Conservation (phyloP, 2,888 invertebrate species). For the Hypsopygia costalis region DNA sequence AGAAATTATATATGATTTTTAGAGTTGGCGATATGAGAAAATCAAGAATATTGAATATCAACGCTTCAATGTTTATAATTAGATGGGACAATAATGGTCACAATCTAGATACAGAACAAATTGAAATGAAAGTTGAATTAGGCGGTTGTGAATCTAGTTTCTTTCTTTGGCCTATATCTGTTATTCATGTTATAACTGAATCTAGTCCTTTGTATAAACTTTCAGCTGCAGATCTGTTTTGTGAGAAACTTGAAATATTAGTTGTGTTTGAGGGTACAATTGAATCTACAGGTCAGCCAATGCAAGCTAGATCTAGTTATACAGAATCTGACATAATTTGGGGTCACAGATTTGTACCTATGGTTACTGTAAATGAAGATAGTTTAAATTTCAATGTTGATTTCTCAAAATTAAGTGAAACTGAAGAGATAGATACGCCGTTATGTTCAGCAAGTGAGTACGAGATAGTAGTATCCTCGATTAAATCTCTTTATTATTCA, state of each 20-base stretch:
- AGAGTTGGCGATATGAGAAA: constrained; percentile 97
- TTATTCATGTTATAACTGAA: constrained; percentile 93
- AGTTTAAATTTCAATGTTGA: constrained; percentile 90
- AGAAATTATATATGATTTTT: constrained; percentile 92
- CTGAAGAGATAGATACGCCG: constrained; percentile 91
- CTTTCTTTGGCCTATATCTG: constrained; percentile 97
- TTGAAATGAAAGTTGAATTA: constrained; percentile 86
- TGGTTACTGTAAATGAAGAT: constrained; percentile 87
- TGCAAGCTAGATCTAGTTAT: constrained; percentile 91
- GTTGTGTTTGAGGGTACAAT: constrained; percentile 94
- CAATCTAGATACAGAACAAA: constrained; percentile 86
- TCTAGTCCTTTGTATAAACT: constrained; percentile 93
- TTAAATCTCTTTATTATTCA: constrained; percentile 12
- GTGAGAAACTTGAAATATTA: constrained; percentile 92
- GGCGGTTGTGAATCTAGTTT: constrained; percentile 95
- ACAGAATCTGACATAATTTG: constrained; percentile 90
- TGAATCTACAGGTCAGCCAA: constrained; percentile 92
- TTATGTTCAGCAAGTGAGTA: constrained; percentile 89
- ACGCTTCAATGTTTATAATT: constrained; percentile 91
- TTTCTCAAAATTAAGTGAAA: constrained; percentile 92
- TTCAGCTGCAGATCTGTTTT: constrained; percentile 92
- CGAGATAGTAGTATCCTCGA: constrained; percentile 35
- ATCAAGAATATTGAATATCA: constrained; percentile 96
- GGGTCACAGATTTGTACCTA: constrained; percentile 91
- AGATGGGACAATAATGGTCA: constrained; percentile 90